These are phyloP conservation scores for Epizoanthus stellaris DNA, from an alignment of 92 coral and sea anemone genomes.

Conservation along the genomic window DNA sequence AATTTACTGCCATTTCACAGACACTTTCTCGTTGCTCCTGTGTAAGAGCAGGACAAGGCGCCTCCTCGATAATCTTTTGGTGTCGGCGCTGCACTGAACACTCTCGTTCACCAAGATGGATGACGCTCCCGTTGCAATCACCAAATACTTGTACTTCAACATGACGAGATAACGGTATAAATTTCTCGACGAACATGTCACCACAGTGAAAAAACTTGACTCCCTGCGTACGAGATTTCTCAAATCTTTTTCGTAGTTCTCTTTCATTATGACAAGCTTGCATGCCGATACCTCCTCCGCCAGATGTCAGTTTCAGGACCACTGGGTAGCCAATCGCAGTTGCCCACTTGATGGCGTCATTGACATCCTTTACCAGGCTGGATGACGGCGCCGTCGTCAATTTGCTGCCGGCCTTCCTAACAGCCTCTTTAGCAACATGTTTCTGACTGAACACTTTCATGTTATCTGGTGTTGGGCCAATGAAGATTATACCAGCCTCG, in stretches of 20 bases:
- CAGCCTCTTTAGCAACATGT: slow-evolving; percentile 46
- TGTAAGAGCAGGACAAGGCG: slow-evolving; percentile 56
- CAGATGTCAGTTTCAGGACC: slow-evolving; percentile 50
- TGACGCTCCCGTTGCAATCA: slow-evolving; percentile 65
- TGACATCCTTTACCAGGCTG: slow-evolving; percentile 24
- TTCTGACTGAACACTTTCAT: slow-evolving; percentile 42
- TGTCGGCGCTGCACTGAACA: slow-evolving; percentile 73
- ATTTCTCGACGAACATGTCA: slow-evolving; percentile 56
- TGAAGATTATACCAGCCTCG: slow-evolving; percentile 53
- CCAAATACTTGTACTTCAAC: slow-evolving; percentile 76
- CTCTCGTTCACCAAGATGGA: slow-evolving; percentile 69
- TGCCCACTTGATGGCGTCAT: slow-evolving; percentile 55
- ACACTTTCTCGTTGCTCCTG: slow-evolving; percentile 46
- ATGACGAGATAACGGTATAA: slow-evolving; percentile 54
- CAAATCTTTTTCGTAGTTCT: slow-evolving; percentile 47
- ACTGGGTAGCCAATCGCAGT: slow-evolving; percentile 64
- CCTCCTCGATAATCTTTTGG: slow-evolving; percentile 75
- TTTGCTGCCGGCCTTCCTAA: slow-evolving; percentile 16
- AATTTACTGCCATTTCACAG: slow-evolving; percentile 58
- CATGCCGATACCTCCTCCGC: slow-evolving; percentile 78
- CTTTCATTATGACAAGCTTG: slow-evolving; percentile 39
- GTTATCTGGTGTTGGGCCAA: slow-evolving; percentile 69
- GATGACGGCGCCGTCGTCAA: slow-evolving; percentile 53
- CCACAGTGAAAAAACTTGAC: slow-evolving; percentile 54
- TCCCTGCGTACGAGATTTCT: slow-evolving; percentile 26